Conservation (phyloP, 2,797 vertebrate species). For the Trachops cirrhosus region DNA sequence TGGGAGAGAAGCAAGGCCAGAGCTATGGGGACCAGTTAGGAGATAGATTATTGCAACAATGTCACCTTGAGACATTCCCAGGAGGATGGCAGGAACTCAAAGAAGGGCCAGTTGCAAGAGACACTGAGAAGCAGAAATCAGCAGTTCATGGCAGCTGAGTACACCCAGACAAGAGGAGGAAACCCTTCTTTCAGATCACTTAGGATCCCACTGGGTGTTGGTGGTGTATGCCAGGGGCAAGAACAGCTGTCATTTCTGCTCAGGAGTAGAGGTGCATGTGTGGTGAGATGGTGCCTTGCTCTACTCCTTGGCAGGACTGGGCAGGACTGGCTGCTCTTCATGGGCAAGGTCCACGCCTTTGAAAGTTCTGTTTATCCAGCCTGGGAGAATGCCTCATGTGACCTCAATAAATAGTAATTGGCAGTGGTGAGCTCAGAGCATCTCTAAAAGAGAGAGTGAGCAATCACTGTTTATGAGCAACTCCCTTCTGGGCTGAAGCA, state of each 20-base stretch:
- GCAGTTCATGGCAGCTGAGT: neutral
- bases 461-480: slow-evolving; percentile 34
- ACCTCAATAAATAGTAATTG: slow-evolving; percentile 39
- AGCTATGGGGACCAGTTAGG: neutral
- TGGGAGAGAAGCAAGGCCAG: neutral
- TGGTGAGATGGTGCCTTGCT: neutral
- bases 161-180: neutral
- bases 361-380: slow-evolving; percentile 4
- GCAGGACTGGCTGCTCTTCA: neutral
- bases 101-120: neutral
- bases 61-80: neutral
- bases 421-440: neutral
- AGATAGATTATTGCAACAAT: neutral
- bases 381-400: neutral
- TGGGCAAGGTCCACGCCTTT: neutral
- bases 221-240: neutral
- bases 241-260: neutral
- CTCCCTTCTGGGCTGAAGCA: neutral
- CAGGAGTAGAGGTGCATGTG: neutral
- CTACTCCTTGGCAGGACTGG: neutral
- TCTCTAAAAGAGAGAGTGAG: slow-evolving; percentile 33
- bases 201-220: neutral
- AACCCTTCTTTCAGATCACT: neutral
- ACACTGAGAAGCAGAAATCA: neutral
- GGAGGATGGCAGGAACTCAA: neutral